These are phyloP conservation scores for Cynodonichthys magdalenae DNA, from an alignment of 2,797 vertebrate genomes.

Conservation along the genomic window DNA sequence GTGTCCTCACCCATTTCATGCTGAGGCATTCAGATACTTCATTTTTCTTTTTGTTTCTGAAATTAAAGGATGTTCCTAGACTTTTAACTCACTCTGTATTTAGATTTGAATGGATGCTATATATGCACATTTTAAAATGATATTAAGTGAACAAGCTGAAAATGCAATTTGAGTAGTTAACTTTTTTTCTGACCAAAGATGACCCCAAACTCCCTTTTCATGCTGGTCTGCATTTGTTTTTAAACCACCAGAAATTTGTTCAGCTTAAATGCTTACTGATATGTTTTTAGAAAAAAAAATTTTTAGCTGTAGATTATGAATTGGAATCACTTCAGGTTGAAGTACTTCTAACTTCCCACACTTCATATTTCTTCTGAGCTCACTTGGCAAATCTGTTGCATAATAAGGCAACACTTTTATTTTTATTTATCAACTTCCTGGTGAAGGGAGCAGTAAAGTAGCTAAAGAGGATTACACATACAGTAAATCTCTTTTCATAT, in stretches of 20 bases:
- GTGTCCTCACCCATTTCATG: too few relatives aligned
- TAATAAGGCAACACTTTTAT: constrained; percentile 23
- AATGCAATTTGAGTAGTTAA: too few relatives aligned
- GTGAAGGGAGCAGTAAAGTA: constrained; percentile 52
- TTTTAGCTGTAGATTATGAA: constrained; percentile 1
- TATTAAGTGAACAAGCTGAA: too few relatives aligned
- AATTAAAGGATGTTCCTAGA: too few relatives aligned
- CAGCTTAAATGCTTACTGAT: neutral
- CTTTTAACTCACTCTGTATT: too few relatives aligned
- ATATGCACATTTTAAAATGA: too few relatives aligned
- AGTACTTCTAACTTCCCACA: neutral
- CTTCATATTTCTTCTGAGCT: neutral
- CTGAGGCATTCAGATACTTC: too few relatives aligned
- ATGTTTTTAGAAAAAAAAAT: neutral
- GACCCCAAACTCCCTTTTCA: too few relatives aligned
- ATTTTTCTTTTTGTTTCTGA: too few relatives aligned
- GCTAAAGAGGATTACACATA: constrained; percentile 69
- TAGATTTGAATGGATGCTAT: too few relatives aligned
- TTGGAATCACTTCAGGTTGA: neutral
- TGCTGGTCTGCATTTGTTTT: neutral
- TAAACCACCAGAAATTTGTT: neutral
- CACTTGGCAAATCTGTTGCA: constrained; percentile 10
- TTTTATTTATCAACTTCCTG: constrained; percentile 50
- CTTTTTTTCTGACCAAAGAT: too few relatives aligned
- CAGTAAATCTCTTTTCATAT: constrained; percentile 62